phyloP scores from a whole-genome alignment of 2,888 invertebrate species.

The Polyploca ridens region DNA sequence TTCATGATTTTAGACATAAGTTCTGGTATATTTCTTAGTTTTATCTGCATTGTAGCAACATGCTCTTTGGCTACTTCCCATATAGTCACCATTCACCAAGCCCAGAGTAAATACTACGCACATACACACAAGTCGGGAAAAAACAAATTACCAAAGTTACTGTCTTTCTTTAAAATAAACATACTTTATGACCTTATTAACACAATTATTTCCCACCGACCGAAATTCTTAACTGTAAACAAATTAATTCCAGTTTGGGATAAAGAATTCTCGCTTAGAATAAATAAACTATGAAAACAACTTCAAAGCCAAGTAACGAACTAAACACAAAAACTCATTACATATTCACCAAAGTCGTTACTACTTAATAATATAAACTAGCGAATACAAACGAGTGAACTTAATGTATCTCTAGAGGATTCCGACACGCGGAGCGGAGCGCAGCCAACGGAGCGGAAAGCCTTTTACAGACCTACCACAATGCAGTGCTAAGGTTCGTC shows the following conservation, averaged over 20 bases:
- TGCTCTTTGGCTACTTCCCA: too few species aligned
- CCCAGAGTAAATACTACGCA: too few species aligned
- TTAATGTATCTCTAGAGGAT: conserved; percentile 4
- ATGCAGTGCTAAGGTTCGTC: conserved; percentile 1
- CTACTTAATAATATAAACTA: not conserved
- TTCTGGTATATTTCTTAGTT: too few species aligned
- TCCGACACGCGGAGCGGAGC: not conserved
- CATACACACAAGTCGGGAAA: too few species aligned
- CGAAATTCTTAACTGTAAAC: not conserved
- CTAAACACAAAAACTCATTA: not conserved
- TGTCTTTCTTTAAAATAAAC: too few species aligned
- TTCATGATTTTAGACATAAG: too few species aligned
- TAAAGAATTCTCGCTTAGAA: not conserved
- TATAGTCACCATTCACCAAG: too few species aligned
- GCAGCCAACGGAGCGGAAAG: not conserved
- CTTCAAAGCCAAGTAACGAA: too few species aligned
- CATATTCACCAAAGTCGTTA: not conserved
- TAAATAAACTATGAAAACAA: not conserved
- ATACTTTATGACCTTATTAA: too few species aligned
- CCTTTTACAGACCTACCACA: conserved; percentile 5
- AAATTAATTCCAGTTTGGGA: not conserved
- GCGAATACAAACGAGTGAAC: not conserved
- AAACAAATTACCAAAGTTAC: too few species aligned
- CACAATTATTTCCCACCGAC: too few species aligned
- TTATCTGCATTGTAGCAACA: too few species aligned